phyloP scores from a whole-genome alignment of 2,113 vertebrate genomes.

The Dasyurus viverrinus region DNA sequence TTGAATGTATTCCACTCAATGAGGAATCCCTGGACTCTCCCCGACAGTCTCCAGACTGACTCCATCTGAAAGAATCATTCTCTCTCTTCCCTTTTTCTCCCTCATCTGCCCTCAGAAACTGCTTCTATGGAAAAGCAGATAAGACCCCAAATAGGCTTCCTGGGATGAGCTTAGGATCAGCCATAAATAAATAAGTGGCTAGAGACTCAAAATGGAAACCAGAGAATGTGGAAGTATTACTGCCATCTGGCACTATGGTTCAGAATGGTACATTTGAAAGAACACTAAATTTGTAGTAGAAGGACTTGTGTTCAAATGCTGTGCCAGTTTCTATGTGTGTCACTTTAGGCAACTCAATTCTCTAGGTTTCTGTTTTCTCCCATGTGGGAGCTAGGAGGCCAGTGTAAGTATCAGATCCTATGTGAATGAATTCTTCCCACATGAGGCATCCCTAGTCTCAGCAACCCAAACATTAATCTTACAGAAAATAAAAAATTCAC shows the following conservation, averaged over 20 bases:
- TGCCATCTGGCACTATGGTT: neutral
- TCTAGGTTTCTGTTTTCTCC: neutral
- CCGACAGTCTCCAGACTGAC: neutral
- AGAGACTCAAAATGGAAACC: no score
- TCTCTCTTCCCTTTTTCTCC: neutral
- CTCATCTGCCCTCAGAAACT: neutral
- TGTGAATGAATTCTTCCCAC: neutral
- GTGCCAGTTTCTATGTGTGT: neutral
- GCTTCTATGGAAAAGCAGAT: neutral
- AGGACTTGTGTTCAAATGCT: neutral
- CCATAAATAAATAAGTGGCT: neutral
- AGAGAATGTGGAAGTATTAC: no score
- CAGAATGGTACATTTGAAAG: neutral
- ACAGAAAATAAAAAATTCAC: neutral
- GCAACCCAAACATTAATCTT: neutral
- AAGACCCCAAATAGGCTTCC: neutral
- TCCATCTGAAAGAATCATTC: neutral
- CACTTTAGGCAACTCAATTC: neutral
- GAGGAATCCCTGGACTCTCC: neutral
- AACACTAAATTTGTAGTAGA: neutral
- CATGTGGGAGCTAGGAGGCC: neutral
- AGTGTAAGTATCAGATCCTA: neutral
- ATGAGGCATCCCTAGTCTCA: neutral
- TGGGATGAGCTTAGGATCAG: neutral
- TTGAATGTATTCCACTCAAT: no score